Evolutionary conservation across 2,113 vertebrate genomes (phyloP), one percentile per base, ranked within the genome.

Genomic region (Capricornis sumatraensis): DNA sequence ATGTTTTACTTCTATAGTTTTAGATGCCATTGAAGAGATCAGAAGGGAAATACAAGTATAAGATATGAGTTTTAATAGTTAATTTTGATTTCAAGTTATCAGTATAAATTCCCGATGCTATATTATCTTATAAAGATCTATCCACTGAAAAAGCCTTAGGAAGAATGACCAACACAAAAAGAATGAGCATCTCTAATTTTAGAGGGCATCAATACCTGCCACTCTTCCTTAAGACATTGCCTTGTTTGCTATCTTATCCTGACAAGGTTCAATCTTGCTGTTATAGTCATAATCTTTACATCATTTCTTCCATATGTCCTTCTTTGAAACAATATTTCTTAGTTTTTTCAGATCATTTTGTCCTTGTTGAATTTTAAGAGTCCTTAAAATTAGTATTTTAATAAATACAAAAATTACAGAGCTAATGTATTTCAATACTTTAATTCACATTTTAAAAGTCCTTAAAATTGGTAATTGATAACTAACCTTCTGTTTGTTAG

Each of bases 31-130:
- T 95, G 76, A 93, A 88, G 67, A 71, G 5, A 28, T 81, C 33
- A 92, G 47, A 86, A 86, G 64, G 84, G 40, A 89, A 52, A 95
- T 71, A 76, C 19, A 93, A 78, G 53, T 33, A 5, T 57, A 94
- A 89, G 84, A 81, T 47, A 71, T 55, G 57, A 84, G 55, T 67
- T 95, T 96, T 81, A 95, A 62, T 50, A 93, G 95, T 95, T 95
- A 91, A 79, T 27, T 58, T 50, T 1, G 50, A 89, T 58, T 89
- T 40, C 6, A 97, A 88, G 14, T 40, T 88, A 93, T 87, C 52
- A 88, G 62, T 84, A 88, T 91, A 52, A 94, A 87, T 36, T 91
- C 50, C 11, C 89, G 33, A 57, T 53, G 40, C 25, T 10, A 89
- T 64, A 82, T 94, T 86, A 95, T 78, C 47, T 94, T 90, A 83